A percentile compares a stretch with the other conserved stretches of the same genome.
phyloP scores from a whole-genome alignment of 2,113 vertebrate genomes.

The Hemichromis elongatus region DNA sequence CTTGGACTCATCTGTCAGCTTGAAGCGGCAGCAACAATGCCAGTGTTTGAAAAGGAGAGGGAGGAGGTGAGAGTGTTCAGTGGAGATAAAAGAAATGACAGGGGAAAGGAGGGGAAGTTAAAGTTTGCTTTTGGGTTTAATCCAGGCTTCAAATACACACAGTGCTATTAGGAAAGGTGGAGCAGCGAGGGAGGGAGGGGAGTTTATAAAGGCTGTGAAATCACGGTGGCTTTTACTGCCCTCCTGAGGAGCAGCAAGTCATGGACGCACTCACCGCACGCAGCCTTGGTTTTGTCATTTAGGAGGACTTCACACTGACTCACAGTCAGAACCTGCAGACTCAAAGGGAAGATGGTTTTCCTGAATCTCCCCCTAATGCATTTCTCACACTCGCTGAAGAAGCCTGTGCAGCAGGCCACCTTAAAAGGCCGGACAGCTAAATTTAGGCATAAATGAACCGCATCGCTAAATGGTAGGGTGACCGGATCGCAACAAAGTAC shows the following conservation, averaged over 20 bases:
- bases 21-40: constrained; percentile 11
- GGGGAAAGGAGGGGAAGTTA: constrained; percentile 10
- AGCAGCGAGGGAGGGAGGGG: not conserved
- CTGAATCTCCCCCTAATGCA: not conserved
- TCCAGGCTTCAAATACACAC: constrained; percentile 55
- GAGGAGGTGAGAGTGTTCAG: constrained; percentile 20
- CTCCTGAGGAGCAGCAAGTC: constrained; percentile 49
- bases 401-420: not conserved
- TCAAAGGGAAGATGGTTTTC: not conserved
- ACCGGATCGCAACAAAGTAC: not conserved
- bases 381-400: not conserved
- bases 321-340: not conserved
- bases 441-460: not conserved
- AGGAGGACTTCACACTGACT: not conserved
- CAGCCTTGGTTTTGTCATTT: not conserved
- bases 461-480: not conserved
- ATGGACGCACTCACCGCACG: constrained; percentile 6
- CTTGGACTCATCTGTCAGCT: constrained; percentile 39
- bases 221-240: constrained; percentile 54
- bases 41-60: not conserved
- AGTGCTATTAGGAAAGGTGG: constrained; percentile 22
- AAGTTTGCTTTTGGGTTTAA: constrained; percentile 45
- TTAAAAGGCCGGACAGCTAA: not conserved
- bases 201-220: constrained; percentile 62
- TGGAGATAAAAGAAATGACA: constrained; percentile 48